phyloP scores from a whole-genome alignment of 2,797 vertebrate genomes.

The Craterocephalus amniculus region DNA sequence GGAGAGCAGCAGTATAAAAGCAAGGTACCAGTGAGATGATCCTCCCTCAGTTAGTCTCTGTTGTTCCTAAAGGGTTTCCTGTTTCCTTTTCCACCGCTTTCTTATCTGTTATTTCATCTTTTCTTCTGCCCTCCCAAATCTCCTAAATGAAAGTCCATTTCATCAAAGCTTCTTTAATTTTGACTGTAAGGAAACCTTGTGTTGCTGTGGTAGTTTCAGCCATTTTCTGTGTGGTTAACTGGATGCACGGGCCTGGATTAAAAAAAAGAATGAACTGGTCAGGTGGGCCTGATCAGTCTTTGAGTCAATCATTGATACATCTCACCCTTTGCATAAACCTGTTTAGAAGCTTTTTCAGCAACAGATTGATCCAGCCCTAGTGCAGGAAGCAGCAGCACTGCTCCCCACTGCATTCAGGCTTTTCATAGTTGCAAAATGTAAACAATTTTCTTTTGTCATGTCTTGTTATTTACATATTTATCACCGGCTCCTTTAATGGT shows the following conservation, averaged over 20 bases:
- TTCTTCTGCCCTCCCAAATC: background rate
- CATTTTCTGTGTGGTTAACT: no score
- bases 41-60: slow-evolving; percentile 4
- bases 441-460: no score
- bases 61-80: background rate
- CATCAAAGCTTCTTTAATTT: background rate
- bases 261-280: no score
- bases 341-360: background rate
- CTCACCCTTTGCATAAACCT: background rate
- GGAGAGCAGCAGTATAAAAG: slow-evolving; percentile 94
- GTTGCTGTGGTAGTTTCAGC: no score
- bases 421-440: no score
- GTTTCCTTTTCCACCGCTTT: background rate
- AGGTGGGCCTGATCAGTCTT: no score
- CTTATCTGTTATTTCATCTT: background rate
- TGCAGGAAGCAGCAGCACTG: no score
- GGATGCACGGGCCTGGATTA: no score
- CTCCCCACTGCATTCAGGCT: no score
- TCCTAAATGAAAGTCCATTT: background rate
- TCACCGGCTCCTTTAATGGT: no score
- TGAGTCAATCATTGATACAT: background rate
- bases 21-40: slow-evolving; percentile 83
- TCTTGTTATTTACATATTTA: no score
- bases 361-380: background rate
- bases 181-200: background rate